Base-by-base conservation (phyloP, 2,797 vertebrate genomes). In the Cyclura pinguis region DNA sequence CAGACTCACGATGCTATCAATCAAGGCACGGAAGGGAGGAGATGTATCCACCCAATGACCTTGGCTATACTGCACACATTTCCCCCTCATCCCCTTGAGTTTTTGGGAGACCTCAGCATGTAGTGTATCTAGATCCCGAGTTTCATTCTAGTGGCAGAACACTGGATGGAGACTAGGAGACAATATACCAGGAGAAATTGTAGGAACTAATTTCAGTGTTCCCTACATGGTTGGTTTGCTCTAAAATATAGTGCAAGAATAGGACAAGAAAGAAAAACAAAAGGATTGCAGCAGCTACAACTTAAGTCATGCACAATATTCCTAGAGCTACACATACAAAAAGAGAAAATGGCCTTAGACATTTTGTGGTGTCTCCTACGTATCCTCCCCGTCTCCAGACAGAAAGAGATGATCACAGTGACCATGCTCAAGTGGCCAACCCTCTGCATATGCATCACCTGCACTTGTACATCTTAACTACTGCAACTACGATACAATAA, bases 211-310 rank as follows among this genome's bases (percentile, higher is more conserved):
- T 62, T 92, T 93, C 86, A 73, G 92, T 91, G 93, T 89, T 94
- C 92, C 90, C 93, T 38, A 57, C 91, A 94, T 86, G 88, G 24
- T 86, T 93, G 90, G 82, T 88, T 94, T 86, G 59, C 91, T 96
- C 59, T 42, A 93, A 93, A 95, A 95, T 88, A 57, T 84, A 52
- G 80, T 76, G 80, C 59, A 82, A n/a, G 0, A 8, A 59, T 20
- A 83, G 32, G 18, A 32, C 82, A 47, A 69, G 22, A 67, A 6
- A 67, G 5, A 24, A 64, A 64, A 55, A 35, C 86, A 55, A 35
- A 87, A 42, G 86, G 55, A 81, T 90, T 0, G 0, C 84, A 13
- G 77, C 13, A 83, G 88, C 73, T 92, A 77, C 52, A 0, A 0
- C 55, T 73, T 83, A 55, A 35, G 67, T 35, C 52, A 55, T 18